phyloP scores from a whole-genome alignment of 2,797 vertebrate genomes.

The Ispidina lecontei region DNA sequence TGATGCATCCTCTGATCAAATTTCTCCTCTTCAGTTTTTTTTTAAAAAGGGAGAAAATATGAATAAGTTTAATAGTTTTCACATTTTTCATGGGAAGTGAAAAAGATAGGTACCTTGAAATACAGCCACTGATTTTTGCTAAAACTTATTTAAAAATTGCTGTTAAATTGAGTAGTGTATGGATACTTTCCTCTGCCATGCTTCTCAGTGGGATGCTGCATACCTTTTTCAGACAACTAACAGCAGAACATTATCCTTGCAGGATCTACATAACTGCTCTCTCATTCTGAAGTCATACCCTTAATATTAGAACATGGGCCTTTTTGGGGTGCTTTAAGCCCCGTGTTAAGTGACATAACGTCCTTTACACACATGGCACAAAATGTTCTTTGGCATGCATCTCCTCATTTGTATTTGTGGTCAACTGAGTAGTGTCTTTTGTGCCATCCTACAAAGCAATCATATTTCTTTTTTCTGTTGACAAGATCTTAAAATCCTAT shows the following conservation, averaged over 20 bases:
- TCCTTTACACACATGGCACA: neutral
- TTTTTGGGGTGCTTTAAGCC: constrained; percentile 7
- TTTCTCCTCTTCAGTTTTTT: neutral
- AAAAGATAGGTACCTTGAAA: neutral
- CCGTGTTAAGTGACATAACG: neutral
- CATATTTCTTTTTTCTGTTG: constrained; percentile 60
- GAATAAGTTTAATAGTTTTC: neutral
- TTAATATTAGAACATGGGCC: neutral
- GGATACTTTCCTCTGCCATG: neutral
- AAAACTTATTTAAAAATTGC: neutral
- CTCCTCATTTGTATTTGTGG: constrained; percentile 40
- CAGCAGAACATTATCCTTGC: neutral
- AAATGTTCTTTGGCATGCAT: constrained; percentile 23
- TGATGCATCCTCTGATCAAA: neutral
- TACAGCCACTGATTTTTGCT: neutral
- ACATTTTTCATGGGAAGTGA: neutral
- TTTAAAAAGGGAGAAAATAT: neutral
- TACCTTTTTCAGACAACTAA: neutral
- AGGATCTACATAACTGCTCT: neutral
- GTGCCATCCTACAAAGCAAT: constrained; percentile 1
- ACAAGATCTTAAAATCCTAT: constrained; percentile 64
- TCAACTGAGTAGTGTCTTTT: constrained; percentile 34
- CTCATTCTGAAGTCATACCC: constrained; percentile 37
- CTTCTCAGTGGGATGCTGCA: neutral
- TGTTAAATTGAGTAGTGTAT: neutral